A percentile compares a stretch with the other conserved stretches of the same genome.
Evolutionary conservation across 1,140 invertebrate species (phyloP).

Genomic region (Marisa cornuarietis): DNA sequence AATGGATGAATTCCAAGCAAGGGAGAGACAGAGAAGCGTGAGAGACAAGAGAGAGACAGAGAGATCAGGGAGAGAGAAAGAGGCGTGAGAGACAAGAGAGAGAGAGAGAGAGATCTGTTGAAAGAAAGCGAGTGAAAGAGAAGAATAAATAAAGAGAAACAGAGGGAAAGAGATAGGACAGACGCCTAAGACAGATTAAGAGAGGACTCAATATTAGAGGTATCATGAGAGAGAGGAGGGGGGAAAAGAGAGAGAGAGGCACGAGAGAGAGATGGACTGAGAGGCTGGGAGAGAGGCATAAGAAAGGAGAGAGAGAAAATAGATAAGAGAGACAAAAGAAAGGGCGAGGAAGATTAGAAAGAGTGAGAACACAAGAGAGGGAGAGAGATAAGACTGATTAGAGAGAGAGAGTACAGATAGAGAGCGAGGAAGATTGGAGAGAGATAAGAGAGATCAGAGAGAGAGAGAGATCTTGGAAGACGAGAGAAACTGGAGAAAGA

Average conservation of each 20-base stretch:
- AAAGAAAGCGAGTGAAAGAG: background rate
- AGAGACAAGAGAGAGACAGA: background rate
- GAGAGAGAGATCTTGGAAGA: constrained; percentile 4
- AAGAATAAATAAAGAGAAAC: background rate
- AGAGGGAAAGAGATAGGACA: background rate
- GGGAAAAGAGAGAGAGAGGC: background rate
- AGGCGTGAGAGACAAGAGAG: background rate
- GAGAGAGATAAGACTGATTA: background rate
- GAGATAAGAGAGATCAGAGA: background rate
- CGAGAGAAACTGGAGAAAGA: background rate
- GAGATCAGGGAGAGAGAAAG: background rate
- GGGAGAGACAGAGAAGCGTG: background rate
- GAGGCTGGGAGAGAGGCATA: no score
- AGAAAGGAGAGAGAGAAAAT: background rate
- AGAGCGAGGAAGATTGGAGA: background rate
- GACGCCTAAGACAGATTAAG: background rate
- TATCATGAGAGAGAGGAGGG: no score
- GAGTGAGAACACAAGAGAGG: background rate
- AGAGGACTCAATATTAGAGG: background rate
- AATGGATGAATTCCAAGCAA: no score
- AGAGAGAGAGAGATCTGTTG: background rate
- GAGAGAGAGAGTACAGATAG: background rate
- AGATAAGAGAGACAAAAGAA: background rate
- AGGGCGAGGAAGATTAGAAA: background rate
- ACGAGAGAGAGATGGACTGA: background rate